Evolutionary conservation across 2,797 vertebrate species (phyloP), one percentile per base, ranked within the genome.

Genomic region (Centroberyx gerrardi): DNA sequence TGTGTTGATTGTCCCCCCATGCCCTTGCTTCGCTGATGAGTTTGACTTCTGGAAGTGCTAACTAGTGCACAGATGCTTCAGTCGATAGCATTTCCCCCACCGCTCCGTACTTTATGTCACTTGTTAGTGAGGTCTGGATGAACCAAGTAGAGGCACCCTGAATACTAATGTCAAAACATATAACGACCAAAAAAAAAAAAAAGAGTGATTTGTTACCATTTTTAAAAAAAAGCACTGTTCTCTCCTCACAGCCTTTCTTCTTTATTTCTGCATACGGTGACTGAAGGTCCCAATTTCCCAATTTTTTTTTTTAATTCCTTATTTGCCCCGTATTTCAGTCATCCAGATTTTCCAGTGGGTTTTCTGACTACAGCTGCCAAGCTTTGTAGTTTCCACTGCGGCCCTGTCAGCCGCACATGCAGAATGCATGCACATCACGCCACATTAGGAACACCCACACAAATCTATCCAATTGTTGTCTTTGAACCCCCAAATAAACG

Each of bases 11-110:
- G 85, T 76, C 62, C 83, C 76, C 68, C 78, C 62, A 68, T 78
- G 80, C 90, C 87, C 90, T 76, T 52, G 72, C 81, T 72, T 68
- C 61, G 79, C 84, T 87, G 88, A 92, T 87, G 82, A 90, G 82
- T 66, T 79, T 90, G 83, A 89, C 87, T 88, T 74, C 8, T 15
- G 5, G 31, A 87, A 62, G 86, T 83, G 90, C 38, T 86, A 90
- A 90, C 81, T 55, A 88, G 79, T 48, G 38, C 70, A 65, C 69
- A 82, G 77, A 77, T 71, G 68, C 61, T 73, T 8, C 9, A 2
- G 33, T 7, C 46, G 53, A 55, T 27, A 38, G 13, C 27, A 1
- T 28, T 27, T 14, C 29, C 22, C 46, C 49, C 53, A 5, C 27
- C 12, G 3, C 13, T 27, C 36, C 28, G 27, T 15, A 5, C 18